Conservation (phyloP, 1,140 invertebrate genomes). For the Cryptotermes secundus region DNA sequence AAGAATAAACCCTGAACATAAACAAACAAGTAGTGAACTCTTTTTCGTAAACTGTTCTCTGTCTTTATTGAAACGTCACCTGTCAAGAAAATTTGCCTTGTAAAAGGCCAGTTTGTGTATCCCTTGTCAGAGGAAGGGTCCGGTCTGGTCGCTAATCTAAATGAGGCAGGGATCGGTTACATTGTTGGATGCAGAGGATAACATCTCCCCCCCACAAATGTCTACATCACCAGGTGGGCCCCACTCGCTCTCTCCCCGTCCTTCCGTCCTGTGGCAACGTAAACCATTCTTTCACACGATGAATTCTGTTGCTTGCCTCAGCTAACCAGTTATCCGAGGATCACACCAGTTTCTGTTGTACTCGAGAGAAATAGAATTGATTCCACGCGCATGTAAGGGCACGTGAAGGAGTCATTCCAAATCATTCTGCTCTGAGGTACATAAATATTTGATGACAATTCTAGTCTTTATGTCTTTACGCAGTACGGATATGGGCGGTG, state of each 20-base stretch:
- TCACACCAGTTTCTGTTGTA: not conserved
- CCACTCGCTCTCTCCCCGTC: not conserved
- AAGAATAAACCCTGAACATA: no score
- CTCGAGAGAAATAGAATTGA: not conserved
- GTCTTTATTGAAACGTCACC: no score
- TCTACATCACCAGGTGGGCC: not conserved
- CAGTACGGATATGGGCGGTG: no score
- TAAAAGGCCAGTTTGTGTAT: not conserved
- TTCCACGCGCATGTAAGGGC: not conserved
- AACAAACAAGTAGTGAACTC: no score
- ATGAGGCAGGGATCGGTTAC: constrained; percentile 21
- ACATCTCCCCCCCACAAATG: constrained; percentile 13
- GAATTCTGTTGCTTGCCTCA: not conserved
- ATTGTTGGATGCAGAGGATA: constrained; percentile 21
- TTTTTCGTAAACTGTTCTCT: no score
- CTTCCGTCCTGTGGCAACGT: not conserved
- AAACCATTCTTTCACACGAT: not conserved
- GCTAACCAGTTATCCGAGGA: not conserved
- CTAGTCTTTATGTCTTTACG: no score
- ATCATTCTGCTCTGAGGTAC: no score
- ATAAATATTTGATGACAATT: no score
- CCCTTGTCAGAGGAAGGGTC: not conserved
- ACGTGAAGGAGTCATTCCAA: not conserved
- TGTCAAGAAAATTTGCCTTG: no score
- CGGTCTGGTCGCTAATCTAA: constrained; percentile 6